A percentile compares a stretch with the other conserved stretches of the same genome.
phyloP scores from a whole-genome alignment of 1,140 invertebrate species.

The Aphelinus certus region DNA sequence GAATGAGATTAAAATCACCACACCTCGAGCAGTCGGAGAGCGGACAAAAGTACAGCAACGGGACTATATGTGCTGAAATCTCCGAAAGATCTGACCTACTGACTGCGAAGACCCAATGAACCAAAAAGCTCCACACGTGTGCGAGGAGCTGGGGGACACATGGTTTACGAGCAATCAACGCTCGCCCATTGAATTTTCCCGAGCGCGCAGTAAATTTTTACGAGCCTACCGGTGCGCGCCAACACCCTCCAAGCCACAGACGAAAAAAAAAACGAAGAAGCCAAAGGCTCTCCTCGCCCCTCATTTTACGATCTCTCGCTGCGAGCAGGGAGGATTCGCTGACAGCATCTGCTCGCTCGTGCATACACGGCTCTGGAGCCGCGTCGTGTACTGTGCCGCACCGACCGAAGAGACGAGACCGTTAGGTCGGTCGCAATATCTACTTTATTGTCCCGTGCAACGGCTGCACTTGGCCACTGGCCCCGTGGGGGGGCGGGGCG shows the following conservation, averaged over 20 bases:
- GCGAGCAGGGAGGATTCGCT: neutral
- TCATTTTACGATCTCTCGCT: slow-evolving; percentile 19
- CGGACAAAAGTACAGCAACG: too few relatives aligned
- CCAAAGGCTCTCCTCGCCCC: neutral
- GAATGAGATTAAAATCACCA: too few relatives aligned
- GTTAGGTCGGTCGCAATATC: slow-evolving; percentile 42
- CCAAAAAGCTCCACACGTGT: slow-evolving; percentile 15
- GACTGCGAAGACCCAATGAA: neutral
- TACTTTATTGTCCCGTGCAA: slow-evolving; percentile 45
- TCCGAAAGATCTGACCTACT: too few relatives aligned
- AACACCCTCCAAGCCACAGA: neutral
- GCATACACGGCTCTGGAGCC: too few relatives aligned
- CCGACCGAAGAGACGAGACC: slow-evolving; percentile 29
- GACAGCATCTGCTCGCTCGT: slow-evolving; percentile 23
- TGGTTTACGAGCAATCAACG: neutral
- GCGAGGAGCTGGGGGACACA: slow-evolving; percentile 4
- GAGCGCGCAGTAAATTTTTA: slow-evolving; percentile 28
- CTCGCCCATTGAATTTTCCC: neutral
- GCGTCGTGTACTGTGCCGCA: neutral
- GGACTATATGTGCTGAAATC: too few relatives aligned
- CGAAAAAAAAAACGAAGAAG: slow-evolving; percentile 5
- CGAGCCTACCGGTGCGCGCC: neutral
- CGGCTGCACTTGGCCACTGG: neutral
- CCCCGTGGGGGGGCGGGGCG: neutral
- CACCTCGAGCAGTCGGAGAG: too few relatives aligned